Evolutionary conservation across 2,113 vertebrate species (phyloP).

Genomic region (Nestor notabilis): DNA sequence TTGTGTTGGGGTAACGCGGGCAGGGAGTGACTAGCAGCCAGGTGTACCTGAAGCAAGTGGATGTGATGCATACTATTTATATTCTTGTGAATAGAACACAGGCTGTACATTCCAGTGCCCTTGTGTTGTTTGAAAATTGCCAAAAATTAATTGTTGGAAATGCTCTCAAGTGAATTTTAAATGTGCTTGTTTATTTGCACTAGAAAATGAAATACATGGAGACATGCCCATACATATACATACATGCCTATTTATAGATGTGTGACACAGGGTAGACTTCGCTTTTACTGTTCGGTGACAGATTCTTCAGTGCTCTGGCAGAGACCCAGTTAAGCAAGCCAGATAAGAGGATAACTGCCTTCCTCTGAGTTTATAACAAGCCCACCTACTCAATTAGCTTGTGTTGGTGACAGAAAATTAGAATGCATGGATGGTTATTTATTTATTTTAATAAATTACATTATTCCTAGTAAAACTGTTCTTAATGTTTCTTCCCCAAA

Average conservation of each 20-base stretch:
- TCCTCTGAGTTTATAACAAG: neutral
- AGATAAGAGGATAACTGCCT: neutral
- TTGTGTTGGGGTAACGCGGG: neutral
- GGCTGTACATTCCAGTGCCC: neutral
- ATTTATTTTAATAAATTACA: neutral
- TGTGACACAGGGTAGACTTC: neutral
- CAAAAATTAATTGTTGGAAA: conserved; percentile 6
- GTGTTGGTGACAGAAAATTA: neutral
- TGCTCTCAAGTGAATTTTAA: neutral
- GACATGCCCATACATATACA: conserved; percentile 24
- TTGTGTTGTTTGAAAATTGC: neutral
- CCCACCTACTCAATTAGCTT: neutral
- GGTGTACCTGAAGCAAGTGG: neutral
- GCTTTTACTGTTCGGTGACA: neutral
- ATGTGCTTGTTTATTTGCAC: conserved; percentile 12
- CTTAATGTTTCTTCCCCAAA: neutral
- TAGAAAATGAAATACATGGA: neutral
- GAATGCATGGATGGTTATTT: neutral
- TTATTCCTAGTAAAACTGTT: neutral
- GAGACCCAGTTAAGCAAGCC: conserved; percentile 6
- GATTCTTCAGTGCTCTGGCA: conserved; percentile 8
- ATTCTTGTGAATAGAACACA: neutral
- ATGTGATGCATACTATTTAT: neutral
- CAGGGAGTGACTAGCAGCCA: neutral
- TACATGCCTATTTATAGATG: conserved; percentile 5